Percentiles rank a stretch among this genome's conserved stretches.
Evolutionary conservation across 2,113 vertebrate species (phyloP).

Genomic region (Tichodroma muraria): DNA sequence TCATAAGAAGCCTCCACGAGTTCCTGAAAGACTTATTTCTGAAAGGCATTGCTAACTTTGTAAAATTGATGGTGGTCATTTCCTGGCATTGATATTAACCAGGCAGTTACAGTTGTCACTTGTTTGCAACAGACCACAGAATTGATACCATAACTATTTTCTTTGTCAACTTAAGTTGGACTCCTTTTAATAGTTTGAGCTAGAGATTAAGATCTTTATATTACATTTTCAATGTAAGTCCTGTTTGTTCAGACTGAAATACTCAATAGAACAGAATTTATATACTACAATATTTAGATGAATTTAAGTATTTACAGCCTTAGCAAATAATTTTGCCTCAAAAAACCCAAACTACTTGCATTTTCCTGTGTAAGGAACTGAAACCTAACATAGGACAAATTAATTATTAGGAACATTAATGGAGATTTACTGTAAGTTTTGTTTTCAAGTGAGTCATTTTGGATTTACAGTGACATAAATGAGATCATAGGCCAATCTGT

Average conservation of each 20-base stretch:
- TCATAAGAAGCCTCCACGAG: not conserved
- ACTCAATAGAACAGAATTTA: not conserved
- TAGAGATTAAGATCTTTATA: not conserved
- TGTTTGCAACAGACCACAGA: not conserved
- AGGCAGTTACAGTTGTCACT: not conserved
- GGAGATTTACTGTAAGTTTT: not conserved
- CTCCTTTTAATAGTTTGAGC: not conserved
- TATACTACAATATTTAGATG: not conserved
- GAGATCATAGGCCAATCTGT: not conserved
- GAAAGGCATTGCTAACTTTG: not conserved
- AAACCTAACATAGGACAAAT: not conserved
- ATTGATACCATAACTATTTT: not conserved
- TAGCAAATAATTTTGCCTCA: not conserved
- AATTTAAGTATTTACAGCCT: not conserved
- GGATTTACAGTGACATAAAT: not conserved
- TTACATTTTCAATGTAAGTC: not conserved
- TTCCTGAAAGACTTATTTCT: not conserved
- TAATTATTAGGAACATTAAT: not conserved
- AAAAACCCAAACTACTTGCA: not conserved
- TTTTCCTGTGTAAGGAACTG: not conserved
- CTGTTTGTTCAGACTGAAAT: not conserved
- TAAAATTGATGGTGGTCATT: not conserved
- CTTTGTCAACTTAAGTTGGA: not conserved
- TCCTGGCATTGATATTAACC: not conserved
- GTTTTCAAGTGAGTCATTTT: not conserved